A percentile compares a stretch with the other conserved stretches of the same genome.
Conservation (phyloP, 1,140 invertebrate genomes). For the Oncopeltus fasciatus region DNA sequence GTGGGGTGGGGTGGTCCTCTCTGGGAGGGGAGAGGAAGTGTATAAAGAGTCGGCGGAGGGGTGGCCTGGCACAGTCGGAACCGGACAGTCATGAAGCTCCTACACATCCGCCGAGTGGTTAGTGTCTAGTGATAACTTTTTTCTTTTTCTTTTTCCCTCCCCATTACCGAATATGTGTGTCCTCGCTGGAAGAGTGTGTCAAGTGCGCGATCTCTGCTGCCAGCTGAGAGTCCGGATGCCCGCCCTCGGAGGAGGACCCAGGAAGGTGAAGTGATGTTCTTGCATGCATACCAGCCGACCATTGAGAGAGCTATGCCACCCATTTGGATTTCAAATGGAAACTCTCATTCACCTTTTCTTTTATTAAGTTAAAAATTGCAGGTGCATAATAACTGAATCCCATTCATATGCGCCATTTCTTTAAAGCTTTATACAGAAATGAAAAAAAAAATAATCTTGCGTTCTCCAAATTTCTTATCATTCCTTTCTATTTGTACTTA, state of each 20-base stretch:
- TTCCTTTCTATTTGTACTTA: too few species aligned
- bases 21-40: background rate
- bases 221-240: background rate
- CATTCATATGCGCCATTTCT: too few species aligned
- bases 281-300: background rate
- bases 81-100: background rate
- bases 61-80: background rate
- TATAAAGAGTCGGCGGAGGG: background rate
- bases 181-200: too few species aligned
- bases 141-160: too few species aligned
- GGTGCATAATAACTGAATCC: too few species aligned
- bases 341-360: too few species aligned
- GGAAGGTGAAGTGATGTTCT: background rate
- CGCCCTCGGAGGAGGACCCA: background rate
- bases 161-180: too few species aligned
- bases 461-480: too few species aligned
- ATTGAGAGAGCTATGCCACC: background rate
- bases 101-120: background rate
- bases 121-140: background rate
- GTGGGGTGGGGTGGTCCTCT: background rate
- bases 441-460: too few species aligned
- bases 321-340: too few species aligned
- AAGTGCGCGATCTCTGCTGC: background rate
- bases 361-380: too few species aligned
- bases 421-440: too few species aligned